Conservation (phyloP, 1,140 invertebrate species). For the Batillaria attramentaria region DNA sequence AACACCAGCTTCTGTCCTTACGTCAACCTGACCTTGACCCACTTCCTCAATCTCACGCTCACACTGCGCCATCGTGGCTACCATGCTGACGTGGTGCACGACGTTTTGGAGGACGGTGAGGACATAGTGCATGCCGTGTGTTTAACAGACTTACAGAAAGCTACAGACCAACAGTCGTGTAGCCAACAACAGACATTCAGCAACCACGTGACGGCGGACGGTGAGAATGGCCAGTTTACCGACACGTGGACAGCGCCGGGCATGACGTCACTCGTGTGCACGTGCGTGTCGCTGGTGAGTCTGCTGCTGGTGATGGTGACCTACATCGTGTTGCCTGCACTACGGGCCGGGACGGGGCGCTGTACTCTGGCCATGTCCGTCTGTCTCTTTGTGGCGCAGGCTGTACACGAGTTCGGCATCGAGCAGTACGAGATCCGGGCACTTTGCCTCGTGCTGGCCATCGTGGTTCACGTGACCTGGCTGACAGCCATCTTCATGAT, state of each 20-base stretch:
- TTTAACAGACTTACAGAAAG: neutral
- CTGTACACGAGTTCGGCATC: constrained; percentile 14
- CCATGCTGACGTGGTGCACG: neutral
- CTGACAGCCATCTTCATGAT: constrained; percentile 26
- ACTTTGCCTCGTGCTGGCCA: constrained; percentile 9
- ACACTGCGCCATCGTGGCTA: neutral
- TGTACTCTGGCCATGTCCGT: constrained; percentile 12
- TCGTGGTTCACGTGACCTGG: constrained; percentile 21
- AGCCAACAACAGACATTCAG: too few species aligned
- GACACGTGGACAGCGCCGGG: constrained; percentile 23
- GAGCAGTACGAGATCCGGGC: constrained; percentile 6
- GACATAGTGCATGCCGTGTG: neutral
- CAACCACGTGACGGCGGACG: too few species aligned
- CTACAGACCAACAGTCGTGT: too few species aligned
- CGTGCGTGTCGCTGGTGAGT: constrained; percentile 16
- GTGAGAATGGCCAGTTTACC: too few species aligned
- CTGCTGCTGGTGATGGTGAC: constrained; percentile 12
- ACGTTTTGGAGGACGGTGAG: neutral
- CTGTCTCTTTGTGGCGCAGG: constrained; percentile 14
- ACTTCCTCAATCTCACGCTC: neutral
- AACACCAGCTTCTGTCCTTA: constrained; percentile 12
- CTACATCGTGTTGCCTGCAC: neutral
- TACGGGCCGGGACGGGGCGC: constrained; percentile 6
- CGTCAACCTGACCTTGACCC: neutral
- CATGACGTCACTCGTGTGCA: constrained; percentile 6